Evolutionary conservation across 2,888 invertebrate genomes (phyloP).

Genomic region (Lasioglossum villosulum): DNA sequence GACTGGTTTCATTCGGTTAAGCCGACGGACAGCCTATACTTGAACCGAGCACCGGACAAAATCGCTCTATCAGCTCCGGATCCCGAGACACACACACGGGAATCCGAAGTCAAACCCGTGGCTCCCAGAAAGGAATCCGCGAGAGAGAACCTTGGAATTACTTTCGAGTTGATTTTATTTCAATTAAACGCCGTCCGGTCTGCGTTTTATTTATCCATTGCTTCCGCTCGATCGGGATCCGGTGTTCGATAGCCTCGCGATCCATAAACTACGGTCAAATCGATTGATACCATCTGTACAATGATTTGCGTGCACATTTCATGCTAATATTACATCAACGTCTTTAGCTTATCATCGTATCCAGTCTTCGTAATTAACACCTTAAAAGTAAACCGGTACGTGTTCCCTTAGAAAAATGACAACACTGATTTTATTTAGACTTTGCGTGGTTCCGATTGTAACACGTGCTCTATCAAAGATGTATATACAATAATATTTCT

Average conservation of each 20-base stretch:
- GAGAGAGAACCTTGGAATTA: constrained; percentile 52
- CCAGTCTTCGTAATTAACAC: too few species aligned
- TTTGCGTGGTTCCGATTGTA: too few species aligned
- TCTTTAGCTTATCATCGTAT: too few species aligned
- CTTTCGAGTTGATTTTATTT: constrained; percentile 50
- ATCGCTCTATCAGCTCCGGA: constrained; percentile 80
- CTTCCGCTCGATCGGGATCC: not conserved
- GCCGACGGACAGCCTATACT: constrained; percentile 82
- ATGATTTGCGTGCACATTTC: not conserved
- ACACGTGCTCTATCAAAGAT: too few species aligned
- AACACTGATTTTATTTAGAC: too few species aligned
- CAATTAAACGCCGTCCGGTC: constrained; percentile 37
- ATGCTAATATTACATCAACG: too few species aligned
- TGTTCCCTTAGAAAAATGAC: too few species aligned
- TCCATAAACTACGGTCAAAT: not conserved
- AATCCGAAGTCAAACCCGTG: constrained; percentile 61
- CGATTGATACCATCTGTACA: too few species aligned
- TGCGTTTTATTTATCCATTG: not conserved
- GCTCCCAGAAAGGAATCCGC: constrained; percentile 58
- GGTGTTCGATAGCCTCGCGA: not conserved
- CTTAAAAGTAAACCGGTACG: too few species aligned
- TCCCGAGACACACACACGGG: constrained; percentile 52
- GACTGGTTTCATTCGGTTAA: constrained; percentile 83
- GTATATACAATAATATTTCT: too few species aligned
- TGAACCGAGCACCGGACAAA: constrained; percentile 75